Evolutionary conservation across 2,113 vertebrate genomes (phyloP).

Genomic region (Marcusenius ussheri): DNA sequence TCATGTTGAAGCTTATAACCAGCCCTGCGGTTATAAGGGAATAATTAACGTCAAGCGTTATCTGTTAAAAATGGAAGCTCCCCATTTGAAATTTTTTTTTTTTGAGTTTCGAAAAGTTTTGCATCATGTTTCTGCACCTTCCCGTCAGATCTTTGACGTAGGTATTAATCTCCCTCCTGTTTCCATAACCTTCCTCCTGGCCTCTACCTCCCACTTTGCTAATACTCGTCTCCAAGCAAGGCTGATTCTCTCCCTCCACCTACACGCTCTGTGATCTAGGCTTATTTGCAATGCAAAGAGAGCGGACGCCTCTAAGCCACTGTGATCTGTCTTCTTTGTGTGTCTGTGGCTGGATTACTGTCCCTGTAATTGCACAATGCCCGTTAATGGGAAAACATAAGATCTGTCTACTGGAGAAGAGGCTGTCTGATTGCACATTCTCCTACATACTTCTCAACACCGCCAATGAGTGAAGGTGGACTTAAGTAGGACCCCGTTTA

Average conservation of each 20-base stretch:
- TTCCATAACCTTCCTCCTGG: neutral
- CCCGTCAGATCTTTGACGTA: neutral
- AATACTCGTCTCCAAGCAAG: neutral
- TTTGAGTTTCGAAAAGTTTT: neutral
- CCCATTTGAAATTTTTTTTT: neutral
- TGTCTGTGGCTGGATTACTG: neutral
- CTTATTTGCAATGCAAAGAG: neutral
- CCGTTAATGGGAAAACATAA: neutral
- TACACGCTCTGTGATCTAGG: neutral
- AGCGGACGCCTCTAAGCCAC: neutral
- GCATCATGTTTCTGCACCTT: neutral
- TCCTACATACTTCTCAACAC: neutral
- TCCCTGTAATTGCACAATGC: neutral
- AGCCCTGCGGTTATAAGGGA: neutral
- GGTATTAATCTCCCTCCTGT: neutral
- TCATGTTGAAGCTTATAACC: neutral
- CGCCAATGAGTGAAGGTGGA: neutral
- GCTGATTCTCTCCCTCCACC: neutral
- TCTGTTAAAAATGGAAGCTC: neutral
- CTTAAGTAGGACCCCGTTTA: neutral
- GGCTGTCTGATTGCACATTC: neutral
- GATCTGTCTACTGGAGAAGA: neutral
- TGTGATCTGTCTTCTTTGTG: neutral
- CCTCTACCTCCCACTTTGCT: neutral
- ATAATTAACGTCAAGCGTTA: conserved; percentile 9